These are phyloP conservation scores for Alligator sinensis DNA, from an alignment of 2,113 vertebrate species.

Conservation along the genomic window DNA sequence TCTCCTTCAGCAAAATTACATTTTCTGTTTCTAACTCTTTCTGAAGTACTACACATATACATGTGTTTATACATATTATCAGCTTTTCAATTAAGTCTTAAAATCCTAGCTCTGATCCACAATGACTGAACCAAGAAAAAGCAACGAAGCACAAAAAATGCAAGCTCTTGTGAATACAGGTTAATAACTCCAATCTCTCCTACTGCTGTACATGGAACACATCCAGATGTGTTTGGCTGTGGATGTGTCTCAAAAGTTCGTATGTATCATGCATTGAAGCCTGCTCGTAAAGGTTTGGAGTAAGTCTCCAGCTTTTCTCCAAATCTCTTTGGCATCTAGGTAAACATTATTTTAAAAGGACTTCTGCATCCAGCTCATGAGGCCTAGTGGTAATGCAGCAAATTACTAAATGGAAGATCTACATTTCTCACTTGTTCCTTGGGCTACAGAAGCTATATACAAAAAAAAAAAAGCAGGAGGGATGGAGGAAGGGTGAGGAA, in stretches of 20 bases:
- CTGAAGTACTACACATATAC: not conserved
- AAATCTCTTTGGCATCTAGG: not conserved
- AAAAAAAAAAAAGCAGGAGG: not conserved
- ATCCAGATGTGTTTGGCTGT: not conserved
- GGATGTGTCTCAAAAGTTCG: not conserved
- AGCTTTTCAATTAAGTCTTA: not conserved
- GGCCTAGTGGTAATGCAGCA: not conserved
- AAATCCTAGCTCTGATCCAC: not conserved
- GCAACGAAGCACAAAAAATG: not conserved
- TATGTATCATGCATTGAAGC: not conserved
- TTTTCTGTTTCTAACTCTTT: slow-evolving; percentile 25
- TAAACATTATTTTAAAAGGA: not conserved
- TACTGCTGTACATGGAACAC: not conserved
- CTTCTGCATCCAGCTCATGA: not conserved
- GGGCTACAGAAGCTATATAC: not conserved
- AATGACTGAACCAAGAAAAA: not conserved
- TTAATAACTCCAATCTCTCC: not conserved
- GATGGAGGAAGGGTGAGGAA: not conserved
- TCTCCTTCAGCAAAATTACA: not conserved
- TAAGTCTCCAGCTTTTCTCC: not conserved
- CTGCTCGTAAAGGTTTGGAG: not conserved
- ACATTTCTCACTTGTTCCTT: not conserved
- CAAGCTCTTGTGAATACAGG: not conserved
- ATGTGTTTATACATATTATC: not conserved
- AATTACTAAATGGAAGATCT: not conserved